A percentile compares a stretch with the other conserved stretches of the same genome.
phyloP scores from a whole-genome alignment of 2,888 invertebrate genomes.

The Ichneumoninae sp. region DNA sequence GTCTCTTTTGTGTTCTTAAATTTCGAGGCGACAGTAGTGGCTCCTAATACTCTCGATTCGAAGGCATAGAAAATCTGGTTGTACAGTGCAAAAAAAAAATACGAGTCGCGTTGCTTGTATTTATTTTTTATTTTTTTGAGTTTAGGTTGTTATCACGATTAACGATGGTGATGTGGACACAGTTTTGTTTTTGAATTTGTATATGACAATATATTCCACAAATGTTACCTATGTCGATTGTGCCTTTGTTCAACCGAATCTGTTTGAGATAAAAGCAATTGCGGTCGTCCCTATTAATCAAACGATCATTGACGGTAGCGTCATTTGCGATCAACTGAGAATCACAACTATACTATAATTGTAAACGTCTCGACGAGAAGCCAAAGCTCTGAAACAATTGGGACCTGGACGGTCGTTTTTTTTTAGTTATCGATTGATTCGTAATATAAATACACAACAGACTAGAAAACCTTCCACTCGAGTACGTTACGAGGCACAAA shows the following conservation, averaged over 20 bases:
- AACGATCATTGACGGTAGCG: slow-evolving; percentile 41
- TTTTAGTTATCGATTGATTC: slow-evolving; percentile 5
- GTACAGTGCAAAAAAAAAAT: slow-evolving; percentile 40
- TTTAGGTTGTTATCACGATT: slow-evolving; percentile 53
- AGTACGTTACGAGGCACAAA: slow-evolving; percentile 65
- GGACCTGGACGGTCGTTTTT: slow-evolving; percentile 47
- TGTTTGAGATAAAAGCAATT: slow-evolving; percentile 67
- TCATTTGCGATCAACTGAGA: slow-evolving; percentile 37
- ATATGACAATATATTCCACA: slow-evolving; percentile 74
- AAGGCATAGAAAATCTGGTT: slow-evolving; percentile 52
- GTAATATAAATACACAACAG: background rate
- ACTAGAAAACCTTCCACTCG: slow-evolving; percentile 50
- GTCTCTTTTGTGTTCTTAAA: slow-evolving; percentile 52
- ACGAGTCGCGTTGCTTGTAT: slow-evolving; percentile 55
- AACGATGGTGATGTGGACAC: slow-evolving; percentile 38
- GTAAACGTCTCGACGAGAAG: slow-evolving; percentile 56
- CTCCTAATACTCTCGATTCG: slow-evolving; percentile 58
- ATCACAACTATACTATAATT: slow-evolving; percentile 28
- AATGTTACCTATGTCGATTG: slow-evolving; percentile 78
- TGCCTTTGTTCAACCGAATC: slow-evolving; percentile 79
- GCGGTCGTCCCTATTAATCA: slow-evolving; percentile 57
- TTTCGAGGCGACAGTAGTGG: slow-evolving; percentile 40
- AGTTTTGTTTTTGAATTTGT: slow-evolving; percentile 66
- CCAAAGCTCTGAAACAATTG: slow-evolving; percentile 59
- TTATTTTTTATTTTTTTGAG: slow-evolving; percentile 58